Percentiles rank a stretch among this genome's conserved stretches.
Conservation (phyloP, 2,888 invertebrate species). For the Chloromyia formosa region DNA sequence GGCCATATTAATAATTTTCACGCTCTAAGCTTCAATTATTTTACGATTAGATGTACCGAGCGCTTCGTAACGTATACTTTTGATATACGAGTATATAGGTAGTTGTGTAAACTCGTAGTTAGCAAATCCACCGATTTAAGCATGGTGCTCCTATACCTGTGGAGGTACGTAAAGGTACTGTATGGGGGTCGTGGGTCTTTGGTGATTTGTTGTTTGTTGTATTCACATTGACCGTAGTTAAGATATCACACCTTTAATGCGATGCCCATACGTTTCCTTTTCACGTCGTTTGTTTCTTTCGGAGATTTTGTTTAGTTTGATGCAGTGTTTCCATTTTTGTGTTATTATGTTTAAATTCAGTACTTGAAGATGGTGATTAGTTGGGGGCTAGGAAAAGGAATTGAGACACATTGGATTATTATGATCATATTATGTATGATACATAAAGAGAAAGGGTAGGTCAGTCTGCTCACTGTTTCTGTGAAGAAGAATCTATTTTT, state of each 20-base stretch:
- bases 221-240: constrained; percentile 17
- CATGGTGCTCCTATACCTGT: not conserved
- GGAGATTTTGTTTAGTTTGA: too few species aligned
- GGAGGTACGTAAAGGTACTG: not conserved
- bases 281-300: constrained; percentile 6
- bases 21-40: constrained; percentile 49
- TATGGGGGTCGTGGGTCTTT: constrained; percentile 19
- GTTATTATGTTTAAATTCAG: too few species aligned
- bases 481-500: too few species aligned
- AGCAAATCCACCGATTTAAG: constrained; percentile 15
- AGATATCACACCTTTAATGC: constrained; percentile 30
- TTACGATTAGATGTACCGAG: constrained; percentile 45
- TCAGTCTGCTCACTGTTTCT: too few species aligned
- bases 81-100: too few species aligned
- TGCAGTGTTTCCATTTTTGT: too few species aligned
- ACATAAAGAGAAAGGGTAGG: too few species aligned
- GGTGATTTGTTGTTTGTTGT: constrained; percentile 38
- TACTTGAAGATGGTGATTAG: too few species aligned
- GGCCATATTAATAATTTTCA: constrained; percentile 48
- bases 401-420: too few species aligned
- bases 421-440: too few species aligned
- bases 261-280: not conserved
- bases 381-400: too few species aligned
- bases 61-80: constrained; percentile 4
- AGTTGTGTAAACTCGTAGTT: constrained; percentile 2